A percentile compares a stretch with the other conserved stretches of the same genome.
Conservation (phyloP, 2,888 invertebrate species). For the Cantharis rustica region DNA sequence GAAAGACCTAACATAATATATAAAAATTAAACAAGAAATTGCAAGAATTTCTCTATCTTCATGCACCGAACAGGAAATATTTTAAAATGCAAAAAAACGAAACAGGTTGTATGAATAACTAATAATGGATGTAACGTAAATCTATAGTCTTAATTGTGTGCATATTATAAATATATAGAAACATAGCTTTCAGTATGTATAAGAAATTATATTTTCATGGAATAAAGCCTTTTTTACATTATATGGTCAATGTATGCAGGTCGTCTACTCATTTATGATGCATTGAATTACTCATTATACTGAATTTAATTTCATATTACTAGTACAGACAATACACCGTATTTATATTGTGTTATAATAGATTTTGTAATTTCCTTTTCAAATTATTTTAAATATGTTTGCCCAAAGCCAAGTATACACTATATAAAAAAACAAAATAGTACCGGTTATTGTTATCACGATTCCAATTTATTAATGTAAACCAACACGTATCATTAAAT, state of each 20-base stretch:
- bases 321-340: neutral
- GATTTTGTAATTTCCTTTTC: neutral
- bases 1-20: neutral
- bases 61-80: neutral
- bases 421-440: neutral
- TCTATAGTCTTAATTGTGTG: neutral
- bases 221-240: neutral
- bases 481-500: too few relatives aligned
- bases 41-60: neutral
- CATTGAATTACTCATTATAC: neutral
- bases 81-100: neutral
- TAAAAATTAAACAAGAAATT: neutral
- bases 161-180: neutral
- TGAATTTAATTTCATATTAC: conserved; percentile 8
- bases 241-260: conserved; percentile 3
- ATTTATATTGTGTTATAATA: neutral
- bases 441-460: neutral
- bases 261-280: conserved; percentile 7
- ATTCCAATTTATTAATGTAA: neutral
- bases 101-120: neutral
- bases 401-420: neutral
- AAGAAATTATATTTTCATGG: neutral
- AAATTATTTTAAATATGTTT: neutral
- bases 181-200: neutral
- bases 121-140: neutral